Percentiles rank a stretch among this genome's conserved stretches.
These are phyloP conservation scores for Megaceryle alcyon DNA, from an alignment of 2,797 vertebrate species.

Conservation along the genomic window DNA sequence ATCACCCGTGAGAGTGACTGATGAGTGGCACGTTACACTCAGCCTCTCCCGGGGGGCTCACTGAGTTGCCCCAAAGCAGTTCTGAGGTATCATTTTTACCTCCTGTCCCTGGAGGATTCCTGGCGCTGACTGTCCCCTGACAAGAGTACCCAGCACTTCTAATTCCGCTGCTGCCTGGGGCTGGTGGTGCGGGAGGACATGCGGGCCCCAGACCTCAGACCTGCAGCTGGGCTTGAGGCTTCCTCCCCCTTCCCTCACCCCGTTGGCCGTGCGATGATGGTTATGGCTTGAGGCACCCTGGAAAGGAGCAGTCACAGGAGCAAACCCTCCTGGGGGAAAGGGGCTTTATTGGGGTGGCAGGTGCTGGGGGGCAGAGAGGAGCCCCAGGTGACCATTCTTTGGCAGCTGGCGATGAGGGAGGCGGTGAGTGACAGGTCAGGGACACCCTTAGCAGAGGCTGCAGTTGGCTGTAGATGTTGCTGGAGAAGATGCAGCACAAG, in stretches of 20 bases:
- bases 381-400: background rate
- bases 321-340: background rate
- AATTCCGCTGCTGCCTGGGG: background rate
- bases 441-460: background rate
- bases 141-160: no score
- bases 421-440: background rate
- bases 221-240: rapidly evolving
- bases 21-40: no score
- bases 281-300: background rate
- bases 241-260: background rate
- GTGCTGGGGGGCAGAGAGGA: background rate
- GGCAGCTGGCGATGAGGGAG: background rate
- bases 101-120: no score
- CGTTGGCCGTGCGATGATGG: rapidly evolving
- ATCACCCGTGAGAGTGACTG: no score
- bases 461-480: background rate
- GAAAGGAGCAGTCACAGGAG: background rate
- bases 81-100: no score
- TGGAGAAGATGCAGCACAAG: background rate
- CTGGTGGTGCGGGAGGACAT: background rate
- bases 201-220: rapidly evolving
- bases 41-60: no score
- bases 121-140: no score
- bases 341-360: background rate
- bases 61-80: no score